A percentile compares a stretch with the other conserved stretches of the same genome.
These are phyloP conservation scores for Panzeria rudis DNA, from an alignment of 2,888 invertebrate species.

Conservation along the genomic window DNA sequence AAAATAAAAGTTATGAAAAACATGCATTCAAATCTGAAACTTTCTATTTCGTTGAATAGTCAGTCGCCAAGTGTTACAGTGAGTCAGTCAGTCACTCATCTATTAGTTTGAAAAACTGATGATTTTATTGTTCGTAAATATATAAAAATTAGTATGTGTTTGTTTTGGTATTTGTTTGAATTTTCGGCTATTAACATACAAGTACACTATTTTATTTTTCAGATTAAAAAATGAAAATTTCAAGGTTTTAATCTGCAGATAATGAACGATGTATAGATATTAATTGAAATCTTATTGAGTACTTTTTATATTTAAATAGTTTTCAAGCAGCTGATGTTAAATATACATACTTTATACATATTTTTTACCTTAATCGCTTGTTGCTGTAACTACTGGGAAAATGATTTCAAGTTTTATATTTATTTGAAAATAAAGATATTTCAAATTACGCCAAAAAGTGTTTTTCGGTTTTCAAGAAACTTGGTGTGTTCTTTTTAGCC, in stretches of 20 bases:
- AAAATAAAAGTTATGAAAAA: constrained; percentile 62
- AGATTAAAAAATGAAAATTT: neutral
- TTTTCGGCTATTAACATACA: neutral
- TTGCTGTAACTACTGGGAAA: neutral
- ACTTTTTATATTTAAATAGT: neutral
- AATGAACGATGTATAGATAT: neutral
- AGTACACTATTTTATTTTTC: neutral
- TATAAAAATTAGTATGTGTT: neutral
- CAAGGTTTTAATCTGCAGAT: neutral
- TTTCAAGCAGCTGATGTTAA: neutral
- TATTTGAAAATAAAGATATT: too few relatives aligned
- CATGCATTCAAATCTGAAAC: constrained; percentile 46
- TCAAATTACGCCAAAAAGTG: too few relatives aligned
- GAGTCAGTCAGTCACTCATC: constrained; percentile 8
- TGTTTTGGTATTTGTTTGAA: neutral
- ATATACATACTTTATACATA: neutral
- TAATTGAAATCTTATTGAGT: neutral
- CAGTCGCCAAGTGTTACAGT: constrained; percentile 6
- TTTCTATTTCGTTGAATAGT: constrained; percentile 67
- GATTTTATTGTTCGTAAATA: constrained; percentile 10
- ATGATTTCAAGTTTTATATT: neutral
- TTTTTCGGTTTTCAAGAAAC: too few relatives aligned
- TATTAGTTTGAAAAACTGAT: constrained; percentile 2
- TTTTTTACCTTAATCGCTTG: neutral
- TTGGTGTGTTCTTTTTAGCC: too few relatives aligned